Percentiles rank a stretch among this genome's conserved stretches.
phyloP scores from a whole-genome alignment of 2,888 invertebrate species.

The Belgica antarctica region DNA sequence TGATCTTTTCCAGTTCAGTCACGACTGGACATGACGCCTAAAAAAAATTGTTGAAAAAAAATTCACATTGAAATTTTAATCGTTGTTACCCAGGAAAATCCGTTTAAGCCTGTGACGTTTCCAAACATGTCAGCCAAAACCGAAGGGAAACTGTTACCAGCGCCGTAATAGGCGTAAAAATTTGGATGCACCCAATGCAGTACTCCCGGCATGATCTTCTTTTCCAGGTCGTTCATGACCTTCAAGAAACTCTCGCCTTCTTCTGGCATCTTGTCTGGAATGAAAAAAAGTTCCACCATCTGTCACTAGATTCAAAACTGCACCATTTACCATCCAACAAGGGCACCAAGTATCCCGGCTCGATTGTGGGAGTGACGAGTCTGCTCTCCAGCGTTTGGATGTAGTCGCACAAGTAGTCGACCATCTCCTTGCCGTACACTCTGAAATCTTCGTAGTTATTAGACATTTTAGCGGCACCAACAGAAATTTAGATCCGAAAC shows the following conservation, averaged over 20 bases:
- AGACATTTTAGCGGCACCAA: too few relatives aligned
- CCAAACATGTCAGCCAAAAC: conserved; percentile 97
- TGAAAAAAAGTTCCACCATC: too few relatives aligned
- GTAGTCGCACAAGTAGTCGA: conserved; percentile 92
- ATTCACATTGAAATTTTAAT: not conserved
- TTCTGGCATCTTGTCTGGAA: conserved; percentile 72
- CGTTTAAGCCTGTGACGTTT: conserved; percentile 94
- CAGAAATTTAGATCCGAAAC: too few relatives aligned
- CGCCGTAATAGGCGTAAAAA: conserved; percentile 98
- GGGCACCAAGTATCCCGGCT: conserved; percentile 83
- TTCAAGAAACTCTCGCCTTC: conserved; percentile 81
- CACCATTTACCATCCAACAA: too few relatives aligned
- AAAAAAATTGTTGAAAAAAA: conserved; percentile 33
- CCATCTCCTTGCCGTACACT: conserved; percentile 85
- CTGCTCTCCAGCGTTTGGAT: conserved; percentile 75
- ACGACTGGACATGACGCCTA: conserved; percentile 97
- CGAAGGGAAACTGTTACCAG: conserved; percentile 97
- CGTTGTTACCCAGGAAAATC: conserved; percentile 91
- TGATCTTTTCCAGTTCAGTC: conserved; percentile 93
- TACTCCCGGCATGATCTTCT: conserved; percentile 90
- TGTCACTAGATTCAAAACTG: too few relatives aligned
- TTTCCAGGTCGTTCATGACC: conserved; percentile 87
- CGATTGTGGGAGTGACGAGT: conserved; percentile 83
- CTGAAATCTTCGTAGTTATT: conserved; percentile 86
- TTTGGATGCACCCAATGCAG: conserved; percentile 99